phyloP scores from a whole-genome alignment of 2,113 vertebrate species.

The Galbula dea region DNA sequence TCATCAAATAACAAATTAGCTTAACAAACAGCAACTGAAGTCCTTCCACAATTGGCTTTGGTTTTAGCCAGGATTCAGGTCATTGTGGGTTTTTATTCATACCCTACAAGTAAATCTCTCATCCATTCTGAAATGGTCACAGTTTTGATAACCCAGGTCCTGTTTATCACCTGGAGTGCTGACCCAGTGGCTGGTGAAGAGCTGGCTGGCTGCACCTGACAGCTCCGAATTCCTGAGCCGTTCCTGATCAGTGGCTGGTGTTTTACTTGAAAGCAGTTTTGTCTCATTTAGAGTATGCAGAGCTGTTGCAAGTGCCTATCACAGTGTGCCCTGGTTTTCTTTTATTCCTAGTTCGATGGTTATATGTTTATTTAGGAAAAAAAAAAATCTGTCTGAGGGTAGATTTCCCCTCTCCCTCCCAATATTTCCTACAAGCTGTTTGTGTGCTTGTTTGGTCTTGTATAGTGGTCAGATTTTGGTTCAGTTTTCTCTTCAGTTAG shows the following conservation, averaged over 20 bases:
- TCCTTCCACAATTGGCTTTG: not conserved
- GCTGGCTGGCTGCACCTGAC: not conserved
- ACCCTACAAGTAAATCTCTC: not conserved
- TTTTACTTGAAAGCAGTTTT: conserved; percentile 12
- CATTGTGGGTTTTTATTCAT: not conserved
- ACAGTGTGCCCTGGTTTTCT: not conserved
- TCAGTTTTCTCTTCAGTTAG: not conserved
- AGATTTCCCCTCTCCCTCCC: not conserved
- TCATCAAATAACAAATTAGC: not conserved
- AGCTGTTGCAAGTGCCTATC: conserved; percentile 37
- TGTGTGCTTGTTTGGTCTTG: not conserved
- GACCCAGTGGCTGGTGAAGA: not conserved
- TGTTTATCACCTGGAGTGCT: not conserved
- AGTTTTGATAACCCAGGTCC: not conserved
- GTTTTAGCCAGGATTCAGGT: not conserved
- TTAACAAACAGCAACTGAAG: conserved; percentile 4
- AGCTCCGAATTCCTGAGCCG: not conserved
- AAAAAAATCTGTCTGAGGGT: not conserved
- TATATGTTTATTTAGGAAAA: not conserved
- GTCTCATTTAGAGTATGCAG: not conserved
- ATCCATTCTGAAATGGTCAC: not conserved
- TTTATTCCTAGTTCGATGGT: not conserved
- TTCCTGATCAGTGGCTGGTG: not conserved
- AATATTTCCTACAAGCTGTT: not conserved
- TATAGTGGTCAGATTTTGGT: not conserved